Conservation (phyloP, 37 sponge, comb jelly and placozoan species). For the Hormiphora californensis region DNA sequence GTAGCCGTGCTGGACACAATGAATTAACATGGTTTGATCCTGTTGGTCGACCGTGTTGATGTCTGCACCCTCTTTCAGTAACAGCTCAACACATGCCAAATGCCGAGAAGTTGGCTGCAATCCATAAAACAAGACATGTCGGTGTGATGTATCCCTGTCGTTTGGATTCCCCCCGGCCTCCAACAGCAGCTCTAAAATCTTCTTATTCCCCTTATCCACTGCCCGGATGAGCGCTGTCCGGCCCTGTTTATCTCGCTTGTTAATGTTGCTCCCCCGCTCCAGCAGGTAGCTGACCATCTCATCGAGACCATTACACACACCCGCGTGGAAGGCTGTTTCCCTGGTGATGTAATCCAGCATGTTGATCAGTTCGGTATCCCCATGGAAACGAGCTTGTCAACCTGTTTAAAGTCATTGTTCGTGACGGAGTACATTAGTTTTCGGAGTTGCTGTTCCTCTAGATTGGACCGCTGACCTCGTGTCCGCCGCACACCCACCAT, state of each 20-base stretch:
- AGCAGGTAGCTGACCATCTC: slow-evolving; percentile 48
- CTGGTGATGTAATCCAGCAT: slow-evolving; percentile 17
- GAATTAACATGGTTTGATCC: slow-evolving; percentile 32
- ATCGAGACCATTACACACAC: slow-evolving; percentile 49
- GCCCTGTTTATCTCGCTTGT: slow-evolving; percentile 42
- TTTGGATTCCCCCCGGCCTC: slow-evolving; percentile 49
- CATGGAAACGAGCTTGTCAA: slow-evolving; percentile 24
- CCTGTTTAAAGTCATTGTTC: slow-evolving; percentile 46
- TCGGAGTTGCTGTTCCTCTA: slow-evolving; percentile 54
- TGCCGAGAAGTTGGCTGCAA: slow-evolving; percentile 17
- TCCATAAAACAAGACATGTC: slow-evolving; percentile 18
- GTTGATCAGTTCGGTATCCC: slow-evolving; percentile 51
- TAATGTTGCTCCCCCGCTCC: slow-evolving; percentile 52
- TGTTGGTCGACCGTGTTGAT: slow-evolving; percentile 34
- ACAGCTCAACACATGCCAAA: slow-evolving; percentile 13
- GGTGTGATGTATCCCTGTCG: not conserved
- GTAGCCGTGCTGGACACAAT: slow-evolving; percentile 5
- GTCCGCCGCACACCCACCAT: no score
- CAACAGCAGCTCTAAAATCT: slow-evolving; percentile 31
- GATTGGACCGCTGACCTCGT: slow-evolving; percentile 25
- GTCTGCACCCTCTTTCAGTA: slow-evolving; percentile 22
- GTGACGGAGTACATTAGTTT: slow-evolving; percentile 51
- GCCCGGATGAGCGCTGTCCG: slow-evolving; percentile 22
- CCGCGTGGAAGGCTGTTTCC: slow-evolving; percentile 44
- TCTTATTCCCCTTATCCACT: slow-evolving; percentile 49